Conservation (phyloP, 2,888 invertebrate species). For the Troilus luridus region DNA sequence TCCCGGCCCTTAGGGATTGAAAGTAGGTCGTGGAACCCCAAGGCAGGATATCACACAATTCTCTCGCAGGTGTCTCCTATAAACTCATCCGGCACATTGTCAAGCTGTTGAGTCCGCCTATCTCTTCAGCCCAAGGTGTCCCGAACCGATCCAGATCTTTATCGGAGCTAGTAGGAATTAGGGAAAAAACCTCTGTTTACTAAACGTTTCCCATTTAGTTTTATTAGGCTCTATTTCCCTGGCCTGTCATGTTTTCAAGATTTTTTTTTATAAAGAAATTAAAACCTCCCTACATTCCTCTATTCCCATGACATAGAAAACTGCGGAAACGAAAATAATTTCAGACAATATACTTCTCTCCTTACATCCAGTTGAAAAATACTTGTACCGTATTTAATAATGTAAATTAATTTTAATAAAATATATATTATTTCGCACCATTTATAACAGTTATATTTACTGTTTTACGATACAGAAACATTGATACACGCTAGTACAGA, state of each 20-base stretch:
- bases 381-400: no score
- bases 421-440: no score
- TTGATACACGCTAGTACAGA: no score
- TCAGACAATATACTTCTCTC: neutral
- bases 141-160: neutral
- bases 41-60: constrained; percentile 13
- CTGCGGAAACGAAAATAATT: neutral
- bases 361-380: neutral
- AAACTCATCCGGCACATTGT: constrained; percentile 12
- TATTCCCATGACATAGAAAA: neutral
- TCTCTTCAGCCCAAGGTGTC: neutral
- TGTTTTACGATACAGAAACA: no score
- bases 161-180: neutral
- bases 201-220: neutral
- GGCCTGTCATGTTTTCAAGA: neutral
- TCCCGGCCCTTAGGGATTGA: neutral
- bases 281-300: neutral
- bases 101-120: neutral
- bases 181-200: neutral
- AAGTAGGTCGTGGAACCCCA: neutral
- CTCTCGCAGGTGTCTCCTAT: constrained; percentile 11
- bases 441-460: no score
- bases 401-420: no score
- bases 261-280: neutral
- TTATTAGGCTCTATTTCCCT: neutral